Evolutionary conservation across 1,140 invertebrate genomes (phyloP), one percentile per base, ranked within the genome.

Genomic region (Drosophila mojavensis): DNA sequence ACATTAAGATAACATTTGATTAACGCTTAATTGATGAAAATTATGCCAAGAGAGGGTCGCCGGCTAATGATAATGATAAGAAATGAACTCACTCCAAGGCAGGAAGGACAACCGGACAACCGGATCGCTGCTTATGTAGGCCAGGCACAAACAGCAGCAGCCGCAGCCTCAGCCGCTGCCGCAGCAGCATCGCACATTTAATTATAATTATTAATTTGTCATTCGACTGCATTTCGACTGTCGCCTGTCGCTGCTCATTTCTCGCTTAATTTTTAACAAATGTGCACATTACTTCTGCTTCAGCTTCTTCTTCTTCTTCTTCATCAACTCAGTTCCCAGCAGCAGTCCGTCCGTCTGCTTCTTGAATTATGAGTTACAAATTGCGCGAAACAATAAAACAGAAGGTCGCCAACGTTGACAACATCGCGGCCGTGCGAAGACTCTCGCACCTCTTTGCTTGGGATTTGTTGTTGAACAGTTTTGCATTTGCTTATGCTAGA

Each of bases 1-100:
- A 73, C 82, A 86, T 86, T 81, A 81, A 85, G 65, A 85, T 85
- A 79, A 76, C 58, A 75, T 75, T 81, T 81, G 75, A 75, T 81
- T 85, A 75, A 61, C 71, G 58, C 71, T 71, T 85, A 85, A 85
- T 81, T 85, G 67, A 81, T 78, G 78, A 63, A 84, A 81, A 84
- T 79, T 62, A 71, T 66, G 51, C 36, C 36, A 39, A 39, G 64
- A 77, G 65, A 67, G 64, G 68, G 64, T 67, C 36, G 36, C 36
- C 65, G 63, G 41, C 80, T 84, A 84, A 84, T 79, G 69, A 77
- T 73, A 79, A 73, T 66, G 76, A 70, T 61, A 61, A 75, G 50
- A 77, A 81, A 67, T 61, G 56, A 73, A 73, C 54, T 71, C 43
- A 17, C n/a, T 0, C 5, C 20, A 24, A 24, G 20, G 6, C 28